Base-by-base conservation (phyloP, 2,888 invertebrate genomes). In the Noctua janthina region DNA sequence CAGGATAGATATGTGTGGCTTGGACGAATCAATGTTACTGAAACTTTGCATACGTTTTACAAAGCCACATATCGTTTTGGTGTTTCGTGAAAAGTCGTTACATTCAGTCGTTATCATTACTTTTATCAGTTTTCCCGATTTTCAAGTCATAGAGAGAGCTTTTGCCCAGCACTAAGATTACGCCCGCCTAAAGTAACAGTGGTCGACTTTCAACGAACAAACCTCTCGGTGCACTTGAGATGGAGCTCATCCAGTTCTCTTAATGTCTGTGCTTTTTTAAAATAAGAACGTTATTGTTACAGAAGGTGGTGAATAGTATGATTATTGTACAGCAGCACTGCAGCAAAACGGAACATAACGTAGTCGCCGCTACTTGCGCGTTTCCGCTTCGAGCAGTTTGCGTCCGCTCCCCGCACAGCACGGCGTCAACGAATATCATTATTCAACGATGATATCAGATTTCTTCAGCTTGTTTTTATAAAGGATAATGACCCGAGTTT, bases 41-140 rank as follows among this genome's bases (percentile, higher is more conserved):
- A n/a, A 51, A 67, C 35, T 35, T 81, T 81, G 64, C 46, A 43
- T 20, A 43, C 56, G 15, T 59, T 35, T 29, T 54, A 66, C 62
- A 64, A 7, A 20, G 10, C n/a, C n/a, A 43, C 7, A 43, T n/a
- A 29, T 5, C 46, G 64, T 49, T 64, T 64, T 2, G 17, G 10
- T 39, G 43, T 56, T 59, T 43, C 20, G 13, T 39, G 71, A 35
- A 54, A 23, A 43, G 59, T 29, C 56, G 23, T n/a, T 5, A 59
- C 59, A n/a, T 59, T 59, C n/a, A 59, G n/a, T 59, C 2, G 13
- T n/a, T 59, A 11, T n/a, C 4, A 10, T 59, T 3, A 56, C 3
- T 59, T 59, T 59, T 11, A n/a, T 59, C 11, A 59, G 3, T 11
- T n/a, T n/a, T 4, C 1, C 56, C n/a, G n/a, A n/a, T 3, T 56